Evolutionary conservation across 2,888 invertebrate species (phyloP).

Genomic region (Abrostola triplasia): DNA sequence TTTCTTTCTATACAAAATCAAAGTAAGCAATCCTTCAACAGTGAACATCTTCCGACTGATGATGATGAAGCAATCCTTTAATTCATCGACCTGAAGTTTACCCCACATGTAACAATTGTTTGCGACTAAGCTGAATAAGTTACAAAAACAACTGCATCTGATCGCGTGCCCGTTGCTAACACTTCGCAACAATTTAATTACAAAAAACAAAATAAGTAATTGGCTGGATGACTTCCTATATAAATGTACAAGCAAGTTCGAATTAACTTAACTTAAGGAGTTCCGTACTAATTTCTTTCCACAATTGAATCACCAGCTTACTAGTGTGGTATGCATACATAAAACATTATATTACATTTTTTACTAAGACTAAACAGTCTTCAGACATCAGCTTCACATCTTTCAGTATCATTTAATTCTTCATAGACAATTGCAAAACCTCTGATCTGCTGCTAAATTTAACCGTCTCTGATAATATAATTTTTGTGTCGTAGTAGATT

Average conservation of each 20-base stretch:
- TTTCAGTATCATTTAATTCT: too few species aligned
- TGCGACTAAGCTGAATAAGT: slow-evolving; percentile 15
- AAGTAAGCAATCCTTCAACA: background rate
- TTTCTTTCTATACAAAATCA: background rate
- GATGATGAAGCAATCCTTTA: background rate
- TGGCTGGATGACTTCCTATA: slow-evolving; percentile 52
- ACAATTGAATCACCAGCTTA: background rate
- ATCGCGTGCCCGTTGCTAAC: slow-evolving; percentile 52
- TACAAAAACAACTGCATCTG: slow-evolving; percentile 34
- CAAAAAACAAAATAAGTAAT: slow-evolving; percentile 57
- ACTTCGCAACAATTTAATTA: slow-evolving; percentile 48
- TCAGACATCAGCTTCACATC: too few species aligned
- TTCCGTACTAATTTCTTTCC: slow-evolving; percentile 29
- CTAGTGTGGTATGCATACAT: too few species aligned
- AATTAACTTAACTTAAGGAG: background rate
- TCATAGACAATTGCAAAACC: too few species aligned
- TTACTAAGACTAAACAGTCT: background rate
- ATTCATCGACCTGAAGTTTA: background rate
- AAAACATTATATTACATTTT: background rate
- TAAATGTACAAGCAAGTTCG: slow-evolving; percentile 13
- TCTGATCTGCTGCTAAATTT: too few species aligned
- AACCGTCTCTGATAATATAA: too few species aligned
- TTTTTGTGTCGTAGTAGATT: too few species aligned
- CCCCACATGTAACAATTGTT: slow-evolving; percentile 19
- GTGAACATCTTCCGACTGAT: too few species aligned